Evolutionary conservation across 2,113 vertebrate species (phyloP).

Genomic region (Craseonycteris thonglongyai): DNA sequence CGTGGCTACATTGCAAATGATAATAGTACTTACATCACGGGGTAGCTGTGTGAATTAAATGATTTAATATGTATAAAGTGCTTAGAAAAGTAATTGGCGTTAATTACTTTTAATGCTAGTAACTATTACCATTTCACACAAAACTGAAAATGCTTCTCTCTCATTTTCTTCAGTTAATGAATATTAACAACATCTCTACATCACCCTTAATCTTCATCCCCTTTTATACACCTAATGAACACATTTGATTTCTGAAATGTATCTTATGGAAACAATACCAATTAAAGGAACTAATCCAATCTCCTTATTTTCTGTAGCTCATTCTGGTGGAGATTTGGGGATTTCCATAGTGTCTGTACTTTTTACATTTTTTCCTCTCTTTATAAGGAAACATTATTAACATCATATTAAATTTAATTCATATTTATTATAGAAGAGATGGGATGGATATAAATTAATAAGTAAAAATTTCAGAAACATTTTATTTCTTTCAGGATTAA

Average conservation of each 20-base stretch:
- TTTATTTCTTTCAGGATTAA: background rate
- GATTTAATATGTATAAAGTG: background rate
- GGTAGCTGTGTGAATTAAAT: background rate
- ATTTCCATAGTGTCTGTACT: background rate
- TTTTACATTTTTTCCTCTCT: background rate
- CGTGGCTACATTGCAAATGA: background rate
- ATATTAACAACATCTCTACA: background rate
- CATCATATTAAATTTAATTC: background rate
- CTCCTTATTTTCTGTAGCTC: background rate
- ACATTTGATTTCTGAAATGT: background rate
- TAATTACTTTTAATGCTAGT: background rate
- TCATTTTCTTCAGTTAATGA: background rate
- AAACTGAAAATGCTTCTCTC: background rate
- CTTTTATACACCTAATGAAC: background rate
- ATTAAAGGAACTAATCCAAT: background rate
- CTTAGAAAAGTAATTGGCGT: background rate
- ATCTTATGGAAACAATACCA: background rate
- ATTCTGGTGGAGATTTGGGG: background rate
- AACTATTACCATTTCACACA: background rate
- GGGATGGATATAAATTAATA: background rate
- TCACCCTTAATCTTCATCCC: background rate
- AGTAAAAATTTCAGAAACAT: background rate
- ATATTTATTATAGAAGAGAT: background rate
- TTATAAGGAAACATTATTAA: background rate
- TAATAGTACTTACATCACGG: background rate